Evolutionary conservation across 2,797 vertebrate species (phyloP).

Genomic region (Sebastes melanostomus): DNA sequence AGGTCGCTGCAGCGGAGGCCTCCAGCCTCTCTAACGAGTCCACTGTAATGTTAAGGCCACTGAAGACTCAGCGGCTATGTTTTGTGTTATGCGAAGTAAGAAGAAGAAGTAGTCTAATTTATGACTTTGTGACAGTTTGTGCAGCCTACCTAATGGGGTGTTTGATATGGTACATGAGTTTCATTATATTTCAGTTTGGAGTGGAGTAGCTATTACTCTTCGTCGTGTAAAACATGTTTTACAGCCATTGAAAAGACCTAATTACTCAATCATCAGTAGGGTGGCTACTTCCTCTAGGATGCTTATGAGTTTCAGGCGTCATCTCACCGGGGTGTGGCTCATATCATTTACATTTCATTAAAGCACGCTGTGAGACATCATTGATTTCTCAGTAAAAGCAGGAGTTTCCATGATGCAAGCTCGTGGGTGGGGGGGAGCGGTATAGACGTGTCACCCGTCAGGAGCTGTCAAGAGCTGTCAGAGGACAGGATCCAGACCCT

Average conservation of each 20-base stretch:
- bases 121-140: slow-evolving; percentile 38
- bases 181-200: slow-evolving; percentile 22
- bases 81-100: slow-evolving; percentile 21
- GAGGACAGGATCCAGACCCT: slow-evolving; percentile 78
- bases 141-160: slow-evolving; percentile 47
- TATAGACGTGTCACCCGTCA: slow-evolving; percentile 67
- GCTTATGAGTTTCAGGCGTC: slow-evolving; percentile 63
- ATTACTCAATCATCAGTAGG: slow-evolving; percentile 67
- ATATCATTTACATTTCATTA: slow-evolving; percentile 77
- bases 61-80: slow-evolving; percentile 15
- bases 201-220: slow-evolving; percentile 39
- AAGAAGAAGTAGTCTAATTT: slow-evolving; percentile 51
- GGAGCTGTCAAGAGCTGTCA: slow-evolving; percentile 79
- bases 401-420: slow-evolving; percentile 75
- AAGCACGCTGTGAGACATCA: slow-evolving; percentile 66
- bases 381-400: slow-evolving; percentile 59
- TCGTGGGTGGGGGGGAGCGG: slow-evolving; percentile 45
- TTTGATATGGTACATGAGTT: slow-evolving; percentile 47
- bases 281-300: slow-evolving; percentile 63
- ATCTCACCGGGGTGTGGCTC: slow-evolving; percentile 67
- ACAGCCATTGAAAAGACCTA: slow-evolving; percentile 53
- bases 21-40: slow-evolving; percentile 56
- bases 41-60: slow-evolving; percentile 50
- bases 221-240: slow-evolving; percentile 56
- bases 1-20: slow-evolving; percentile 37